Evolutionary conservation across 2,797 vertebrate genomes (phyloP), one percentile per base, ranked within the genome.

Genomic region (Octomys mimax): DNA sequence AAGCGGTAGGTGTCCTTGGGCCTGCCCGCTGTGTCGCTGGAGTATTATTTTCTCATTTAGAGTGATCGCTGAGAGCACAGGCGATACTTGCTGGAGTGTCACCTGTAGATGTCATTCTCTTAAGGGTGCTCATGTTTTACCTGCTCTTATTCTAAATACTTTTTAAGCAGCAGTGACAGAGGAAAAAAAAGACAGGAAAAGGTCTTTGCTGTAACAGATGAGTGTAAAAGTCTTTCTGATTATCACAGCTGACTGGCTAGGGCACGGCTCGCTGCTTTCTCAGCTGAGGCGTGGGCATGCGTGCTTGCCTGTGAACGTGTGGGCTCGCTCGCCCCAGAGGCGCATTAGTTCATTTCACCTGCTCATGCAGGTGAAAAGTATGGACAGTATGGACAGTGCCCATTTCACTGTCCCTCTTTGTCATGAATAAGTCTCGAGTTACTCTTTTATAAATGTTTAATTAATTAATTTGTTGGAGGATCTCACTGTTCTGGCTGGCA

Each of bases 381-480:
- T 42, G 36, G 70, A 5, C 24, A 14, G 36, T 81, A 31, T 24
- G 39, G 46, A 2, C 36, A 42, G 5, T 42, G 26, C 10, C 7
- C 18, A 16, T 26, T 86, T 57, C 28, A 82, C 21, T 87, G 11
- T 87, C 86, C 26, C 8, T 57, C 49, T 49, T 64, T 95, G 61
- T 83, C 5, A 64, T 85, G 26, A 79, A 79, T 94, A 92, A 88
- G 95, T 82, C 73, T 88, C 70, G 85, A 87, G 71, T 94, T 96
- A 70, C 46, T 89, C 26, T 57, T 57, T 57, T 18, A 18, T 18
- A 16, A 57, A 57, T 4, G 19, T 18, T 57, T 57, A 18, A 57
- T 57, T 57, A 18, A 57, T 57, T 57, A 57, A 57, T 57, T 57
- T 57, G 14, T 57, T 57, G 1, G 3, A 16, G 4, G 54, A 57